Evolutionary conservation across 92 coral and sea anemone genomes (phyloP).

Genomic region (Blastomussa wellsi): DNA sequence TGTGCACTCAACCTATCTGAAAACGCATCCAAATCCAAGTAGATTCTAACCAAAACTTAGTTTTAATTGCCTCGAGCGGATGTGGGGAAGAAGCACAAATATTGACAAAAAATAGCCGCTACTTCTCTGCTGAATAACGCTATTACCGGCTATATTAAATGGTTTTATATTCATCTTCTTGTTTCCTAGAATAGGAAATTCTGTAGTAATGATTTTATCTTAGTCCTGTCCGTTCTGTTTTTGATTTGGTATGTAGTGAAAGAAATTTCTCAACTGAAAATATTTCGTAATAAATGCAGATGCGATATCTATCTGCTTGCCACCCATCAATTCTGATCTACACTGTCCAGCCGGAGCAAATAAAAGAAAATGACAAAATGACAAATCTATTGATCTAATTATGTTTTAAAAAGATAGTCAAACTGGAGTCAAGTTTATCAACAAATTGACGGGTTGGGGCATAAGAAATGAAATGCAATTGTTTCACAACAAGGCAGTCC

Average conservation of each 20-base stretch:
- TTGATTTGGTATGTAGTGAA: not conserved
- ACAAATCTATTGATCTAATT: not conserved
- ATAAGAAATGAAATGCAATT: not conserved
- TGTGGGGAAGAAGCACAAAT: conserved; percentile 12
- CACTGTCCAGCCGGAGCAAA: not conserved
- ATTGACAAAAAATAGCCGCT: not conserved
- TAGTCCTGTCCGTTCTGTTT: too few species aligned
- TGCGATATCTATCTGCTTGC: not conserved
- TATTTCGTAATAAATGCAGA: conserved; percentile 6
- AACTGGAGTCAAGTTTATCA: not conserved
- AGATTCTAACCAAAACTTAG: not conserved
- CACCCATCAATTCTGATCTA: conserved; percentile 11
- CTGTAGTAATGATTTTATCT: not conserved
- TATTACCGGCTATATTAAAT: not conserved
- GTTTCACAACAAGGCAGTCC: not conserved
- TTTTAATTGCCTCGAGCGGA: conserved; percentile 6
- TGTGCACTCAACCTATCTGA: not conserved
- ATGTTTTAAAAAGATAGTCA: not conserved
- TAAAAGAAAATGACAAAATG: too few species aligned
- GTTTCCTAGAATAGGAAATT: not conserved
- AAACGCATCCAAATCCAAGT: not conserved
- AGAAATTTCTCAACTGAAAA: not conserved
- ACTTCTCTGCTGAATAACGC: not conserved
- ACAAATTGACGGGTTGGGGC: not conserved
- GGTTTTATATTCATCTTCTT: not conserved